Base-by-base conservation (phyloP, 2,888 invertebrate species). In the Drosophila subsilvestris region DNA sequence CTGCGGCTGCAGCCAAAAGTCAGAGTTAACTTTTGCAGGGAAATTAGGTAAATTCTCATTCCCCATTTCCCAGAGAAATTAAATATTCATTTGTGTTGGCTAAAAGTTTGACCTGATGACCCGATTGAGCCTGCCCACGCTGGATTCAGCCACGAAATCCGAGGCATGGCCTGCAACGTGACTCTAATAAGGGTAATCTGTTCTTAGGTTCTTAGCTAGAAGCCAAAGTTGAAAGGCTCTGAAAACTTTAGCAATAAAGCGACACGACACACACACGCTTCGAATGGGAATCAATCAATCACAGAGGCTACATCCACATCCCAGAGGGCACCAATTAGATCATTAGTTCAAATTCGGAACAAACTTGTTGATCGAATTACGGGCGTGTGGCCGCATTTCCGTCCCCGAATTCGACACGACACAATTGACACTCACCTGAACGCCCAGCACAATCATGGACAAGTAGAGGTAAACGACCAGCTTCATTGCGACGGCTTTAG, bases 361-460 rank as follows among this genome's bases (percentile, higher is more conserved):
- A 54, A 63, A 86, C 89, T 89, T 89, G 85, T 88, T 88, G 88
- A 85, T 85, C 77, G 48, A 85, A 79, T 87, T 81, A 62, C 63
- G 63, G 32, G 45, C 44, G 32, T 53, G 69, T 43, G 43, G 45
- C 60, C 43, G 58, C 42, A 14, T 3, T 14, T 37, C 10, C 25
- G 1, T 9, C 17, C 4, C 9, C 42, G 17, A 17, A 9, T 54
- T 14, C 14, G 7, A 4, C n/a, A 17, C 7, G n/a, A 8, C 12
- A 12, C 6, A 77, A 54, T 17, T 25, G 75, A 65, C 63, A 90
- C 90, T 90, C 78, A 91, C 91, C 92, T 91, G 90, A 57, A 90
- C 91, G 60, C 91, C 87, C 51, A 92, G 82, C 66, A 90, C 88
- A 80, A 92, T 89, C 83, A 91, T 86, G 62, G 91, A 90, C 75